These are phyloP conservation scores for Phrynocephalus versicolor DNA, from an alignment of 2,113 vertebrate species.

Conservation along the genomic window DNA sequence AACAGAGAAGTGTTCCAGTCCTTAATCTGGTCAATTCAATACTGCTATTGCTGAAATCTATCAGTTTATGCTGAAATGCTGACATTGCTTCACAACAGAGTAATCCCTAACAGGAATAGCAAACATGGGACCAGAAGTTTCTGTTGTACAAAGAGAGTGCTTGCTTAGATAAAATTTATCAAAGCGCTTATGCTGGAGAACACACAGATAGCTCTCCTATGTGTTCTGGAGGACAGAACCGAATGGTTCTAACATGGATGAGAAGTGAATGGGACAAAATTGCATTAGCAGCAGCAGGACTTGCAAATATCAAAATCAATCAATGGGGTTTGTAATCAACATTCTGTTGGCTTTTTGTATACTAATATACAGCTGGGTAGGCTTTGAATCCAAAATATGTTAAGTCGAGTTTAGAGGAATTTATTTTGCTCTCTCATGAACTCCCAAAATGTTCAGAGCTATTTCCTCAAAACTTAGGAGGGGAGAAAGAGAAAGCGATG, in stretches of 20 bases:
- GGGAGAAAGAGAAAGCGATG: background rate
- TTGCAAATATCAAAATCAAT: background rate
- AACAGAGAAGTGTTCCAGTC: background rate
- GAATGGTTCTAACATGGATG: background rate
- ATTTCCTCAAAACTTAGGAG: background rate
- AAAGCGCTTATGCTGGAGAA: background rate
- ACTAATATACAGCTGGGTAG: background rate
- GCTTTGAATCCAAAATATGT: too few species aligned
- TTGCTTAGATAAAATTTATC: background rate
- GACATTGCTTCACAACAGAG: background rate
- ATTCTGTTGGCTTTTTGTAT: background rate
- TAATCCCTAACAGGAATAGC: background rate
- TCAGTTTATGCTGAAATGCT: background rate
- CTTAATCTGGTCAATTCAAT: background rate
- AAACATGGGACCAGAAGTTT: background rate
- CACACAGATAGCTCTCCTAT: too few species aligned
- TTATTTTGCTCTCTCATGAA: background rate
- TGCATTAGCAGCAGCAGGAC: background rate
- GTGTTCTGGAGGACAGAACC: background rate
- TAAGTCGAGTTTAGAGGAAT: background rate
- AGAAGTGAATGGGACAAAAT: background rate
- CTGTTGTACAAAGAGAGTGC: background rate
- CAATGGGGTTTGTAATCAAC: background rate
- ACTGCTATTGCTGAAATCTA: background rate
- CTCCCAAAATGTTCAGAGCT: background rate